These are phyloP conservation scores for Sycobia sp. DNA, from an alignment of 1,140 invertebrate genomes.

Conservation along the genomic window DNA sequence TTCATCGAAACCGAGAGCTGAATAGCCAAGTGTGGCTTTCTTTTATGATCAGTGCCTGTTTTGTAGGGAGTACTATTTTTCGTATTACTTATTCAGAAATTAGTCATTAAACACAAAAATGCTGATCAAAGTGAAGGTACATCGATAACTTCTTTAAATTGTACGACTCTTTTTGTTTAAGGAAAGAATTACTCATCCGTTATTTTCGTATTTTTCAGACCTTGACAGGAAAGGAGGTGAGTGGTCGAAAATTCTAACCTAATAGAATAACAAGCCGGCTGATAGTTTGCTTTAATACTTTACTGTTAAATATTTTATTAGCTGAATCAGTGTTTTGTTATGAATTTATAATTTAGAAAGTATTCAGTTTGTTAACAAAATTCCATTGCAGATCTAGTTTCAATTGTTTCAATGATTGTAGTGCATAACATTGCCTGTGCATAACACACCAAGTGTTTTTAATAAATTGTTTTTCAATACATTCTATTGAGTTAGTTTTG, in stretches of 20 bases:
- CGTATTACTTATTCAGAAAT: constrained; percentile 3
- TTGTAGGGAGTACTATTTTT: background rate
- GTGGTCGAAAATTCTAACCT: constrained; percentile 36
- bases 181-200: constrained; percentile 32
- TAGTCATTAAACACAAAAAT: constrained; percentile 59
- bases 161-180: background rate
- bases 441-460: no score
- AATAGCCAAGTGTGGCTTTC: no score
- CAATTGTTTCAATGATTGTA: no score
- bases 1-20: no score
- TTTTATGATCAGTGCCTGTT: no score
- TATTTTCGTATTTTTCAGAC: constrained; percentile 66
- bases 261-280: constrained; percentile 23
- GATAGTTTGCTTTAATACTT: constrained; percentile 1
- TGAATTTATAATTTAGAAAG: no score
- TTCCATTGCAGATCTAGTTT: no score
- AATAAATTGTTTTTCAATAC: no score
- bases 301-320: background rate
- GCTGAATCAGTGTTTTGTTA: no score
- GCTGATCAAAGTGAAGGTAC: constrained; percentile 86
- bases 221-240: constrained; percentile 79
- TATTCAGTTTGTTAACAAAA: no score
- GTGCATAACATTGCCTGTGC: no score
- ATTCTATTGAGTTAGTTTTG: no score
- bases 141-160: constrained; percentile 18